phyloP scores from a whole-genome alignment of 2,797 vertebrate species.

The Florisuga fusca region DNA sequence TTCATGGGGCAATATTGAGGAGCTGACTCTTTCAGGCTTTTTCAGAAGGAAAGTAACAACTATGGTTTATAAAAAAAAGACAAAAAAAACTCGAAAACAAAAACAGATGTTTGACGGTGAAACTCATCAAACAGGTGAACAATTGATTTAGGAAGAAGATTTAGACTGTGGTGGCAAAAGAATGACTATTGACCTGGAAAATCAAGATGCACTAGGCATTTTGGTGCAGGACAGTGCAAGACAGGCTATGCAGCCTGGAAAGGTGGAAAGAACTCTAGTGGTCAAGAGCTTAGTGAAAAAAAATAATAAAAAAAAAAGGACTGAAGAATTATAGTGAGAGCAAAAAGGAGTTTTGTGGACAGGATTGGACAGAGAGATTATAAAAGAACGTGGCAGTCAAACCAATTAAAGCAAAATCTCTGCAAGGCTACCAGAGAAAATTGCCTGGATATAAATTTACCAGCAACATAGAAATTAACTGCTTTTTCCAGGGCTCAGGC shows the following conservation, averaged over 20 bases:
- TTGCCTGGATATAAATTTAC: not conserved
- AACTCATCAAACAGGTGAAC: not conserved
- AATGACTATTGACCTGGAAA: conserved; percentile 22
- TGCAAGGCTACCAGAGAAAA: not conserved
- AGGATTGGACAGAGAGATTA: not conserved
- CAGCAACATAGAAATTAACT: not conserved
- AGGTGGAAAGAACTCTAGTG: not conserved
- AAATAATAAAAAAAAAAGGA: not conserved
- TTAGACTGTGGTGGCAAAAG: not conserved
- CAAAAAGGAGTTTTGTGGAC: not conserved
- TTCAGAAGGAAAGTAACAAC: not conserved
- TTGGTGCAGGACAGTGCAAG: not conserved
- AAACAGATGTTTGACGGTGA: no score
- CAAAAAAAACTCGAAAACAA: not conserved
- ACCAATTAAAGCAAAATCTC: not conserved
- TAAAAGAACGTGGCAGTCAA: not conserved
- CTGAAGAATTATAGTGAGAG: not conserved
- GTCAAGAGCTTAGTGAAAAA: not conserved
- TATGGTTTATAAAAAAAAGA: no score
- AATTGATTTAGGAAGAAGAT: not conserved
- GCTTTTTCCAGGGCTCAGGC: not conserved
- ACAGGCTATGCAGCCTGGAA: not conserved
- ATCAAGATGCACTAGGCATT: conserved; percentile 20
- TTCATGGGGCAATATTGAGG: not conserved
- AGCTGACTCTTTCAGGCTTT: not conserved